phyloP scores from a whole-genome alignment of 1,140 invertebrate genomes.

The Scaptomyza graminum region DNA sequence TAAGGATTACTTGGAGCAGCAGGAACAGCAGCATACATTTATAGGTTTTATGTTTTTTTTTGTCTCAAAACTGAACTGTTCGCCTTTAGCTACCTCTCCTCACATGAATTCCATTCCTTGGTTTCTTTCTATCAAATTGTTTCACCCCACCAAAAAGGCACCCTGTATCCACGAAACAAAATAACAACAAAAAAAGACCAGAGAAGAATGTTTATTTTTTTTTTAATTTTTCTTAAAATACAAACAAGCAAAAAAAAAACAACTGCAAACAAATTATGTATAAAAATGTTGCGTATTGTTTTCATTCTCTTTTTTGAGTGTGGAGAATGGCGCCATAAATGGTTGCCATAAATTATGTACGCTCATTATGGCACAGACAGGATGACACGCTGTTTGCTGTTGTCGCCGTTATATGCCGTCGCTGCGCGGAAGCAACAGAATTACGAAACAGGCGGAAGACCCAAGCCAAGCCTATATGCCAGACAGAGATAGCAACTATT shows the following conservation, averaged over 20 bases:
- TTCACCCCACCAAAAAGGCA: background rate
- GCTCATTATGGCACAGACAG: slow-evolving; percentile 23
- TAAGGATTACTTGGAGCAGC: slow-evolving; percentile 2
- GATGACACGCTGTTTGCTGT: slow-evolving; percentile 13
- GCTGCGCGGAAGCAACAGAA: slow-evolving; percentile 18
- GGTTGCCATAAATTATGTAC: slow-evolving; percentile 26
- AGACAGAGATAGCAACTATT: slow-evolving; percentile 25
- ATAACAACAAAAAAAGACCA: background rate
- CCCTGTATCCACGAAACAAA: too few relatives aligned
- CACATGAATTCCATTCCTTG: slow-evolving; percentile 6
- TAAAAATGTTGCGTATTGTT: slow-evolving; percentile 4
- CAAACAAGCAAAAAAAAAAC: slow-evolving; percentile 5
- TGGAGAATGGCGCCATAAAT: slow-evolving; percentile 31
- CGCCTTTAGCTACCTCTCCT: background rate
- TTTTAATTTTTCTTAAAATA: slow-evolving; percentile 11
- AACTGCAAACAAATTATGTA: slow-evolving; percentile 6
- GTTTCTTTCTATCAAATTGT: background rate
- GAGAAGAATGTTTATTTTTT: background rate
- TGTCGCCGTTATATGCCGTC: background rate
- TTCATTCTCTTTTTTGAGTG: background rate
- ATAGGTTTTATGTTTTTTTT: slow-evolving; percentile 13
- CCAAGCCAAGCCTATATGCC: background rate
- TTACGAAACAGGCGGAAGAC: slow-evolving; percentile 49
- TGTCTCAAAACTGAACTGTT: background rate
- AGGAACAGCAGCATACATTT: slow-evolving; percentile 2